Evolutionary conservation across 1,140 invertebrate genomes (phyloP).

Genomic region (Littorina saxatilis): DNA sequence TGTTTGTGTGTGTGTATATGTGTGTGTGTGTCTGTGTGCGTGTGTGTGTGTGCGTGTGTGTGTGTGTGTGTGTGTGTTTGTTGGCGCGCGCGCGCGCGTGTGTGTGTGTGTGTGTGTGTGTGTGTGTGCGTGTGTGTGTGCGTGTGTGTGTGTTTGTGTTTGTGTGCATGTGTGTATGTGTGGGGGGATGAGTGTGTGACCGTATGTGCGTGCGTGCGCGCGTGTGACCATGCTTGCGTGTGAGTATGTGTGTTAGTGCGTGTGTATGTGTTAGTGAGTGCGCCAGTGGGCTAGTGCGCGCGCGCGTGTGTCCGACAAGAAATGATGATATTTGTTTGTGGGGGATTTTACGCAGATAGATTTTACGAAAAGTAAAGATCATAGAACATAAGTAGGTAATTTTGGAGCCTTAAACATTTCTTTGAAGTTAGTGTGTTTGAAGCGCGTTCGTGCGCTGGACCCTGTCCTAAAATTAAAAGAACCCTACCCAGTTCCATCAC

Average conservation of each 20-base stretch:
- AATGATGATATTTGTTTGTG: neutral
- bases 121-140: neutral
- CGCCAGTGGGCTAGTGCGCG: neutral
- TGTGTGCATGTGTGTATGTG: too few relatives aligned
- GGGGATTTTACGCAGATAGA: neutral
- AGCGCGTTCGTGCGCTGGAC: too few relatives aligned
- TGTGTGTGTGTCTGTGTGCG: neutral
- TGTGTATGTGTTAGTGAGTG: neutral
- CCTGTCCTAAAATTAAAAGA: too few relatives aligned
- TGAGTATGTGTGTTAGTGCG: too few relatives aligned
- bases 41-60: neutral
- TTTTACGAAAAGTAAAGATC: too few relatives aligned
- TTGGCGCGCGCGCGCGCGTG: neutral
- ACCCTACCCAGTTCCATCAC: too few relatives aligned
- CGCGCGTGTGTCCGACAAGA: neutral
- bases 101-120: constrained; percentile 6
- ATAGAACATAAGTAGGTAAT: neutral
- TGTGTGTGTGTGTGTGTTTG: constrained; percentile 15
- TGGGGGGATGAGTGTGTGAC: neutral
- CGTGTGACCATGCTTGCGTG: too few relatives aligned
- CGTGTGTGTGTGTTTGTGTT: too few relatives aligned
- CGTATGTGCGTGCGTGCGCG: constrained; percentile 2
- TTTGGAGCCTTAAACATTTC: neutral
- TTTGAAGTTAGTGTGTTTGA: too few relatives aligned
- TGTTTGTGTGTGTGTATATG: too few relatives aligned